A percentile compares a stretch with the other conserved stretches of the same genome.
Evolutionary conservation across 2,797 vertebrate genomes (phyloP).

Genomic region (Arvicola amphibius): DNA sequence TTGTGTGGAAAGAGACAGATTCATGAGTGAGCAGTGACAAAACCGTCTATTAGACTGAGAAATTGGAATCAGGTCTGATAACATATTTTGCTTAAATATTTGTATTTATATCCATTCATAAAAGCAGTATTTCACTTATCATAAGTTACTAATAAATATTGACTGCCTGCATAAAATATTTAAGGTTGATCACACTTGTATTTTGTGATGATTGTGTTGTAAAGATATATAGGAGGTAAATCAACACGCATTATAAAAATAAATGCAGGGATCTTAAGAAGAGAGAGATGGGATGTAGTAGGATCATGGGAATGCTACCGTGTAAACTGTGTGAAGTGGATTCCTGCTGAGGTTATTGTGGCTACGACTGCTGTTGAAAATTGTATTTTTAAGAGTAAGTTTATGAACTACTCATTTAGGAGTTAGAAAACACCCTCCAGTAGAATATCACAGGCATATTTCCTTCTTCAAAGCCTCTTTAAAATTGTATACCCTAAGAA

Average conservation of each 20-base stretch:
- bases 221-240: not conserved
- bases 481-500: not conserved
- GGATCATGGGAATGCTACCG: not conserved
- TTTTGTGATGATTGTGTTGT: not conserved
- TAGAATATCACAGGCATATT: not conserved
- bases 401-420: not conserved
- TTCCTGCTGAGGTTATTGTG: not conserved
- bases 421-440: not conserved
- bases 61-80: not conserved
- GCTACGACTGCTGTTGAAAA: not conserved
- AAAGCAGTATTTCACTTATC: conserved; percentile 1
- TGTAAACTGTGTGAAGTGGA: not conserved
- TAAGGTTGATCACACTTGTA: not conserved
- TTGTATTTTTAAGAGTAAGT: conserved; percentile 35
- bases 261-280: not conserved
- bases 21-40: not conserved
- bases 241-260: not conserved
- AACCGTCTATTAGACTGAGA: not conserved
- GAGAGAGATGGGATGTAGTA: no score
- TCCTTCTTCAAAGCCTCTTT: not conserved
- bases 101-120: not conserved
- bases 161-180: not conserved
- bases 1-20: not conserved
- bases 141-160: conserved; percentile 24
- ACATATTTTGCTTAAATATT: not conserved